Evolutionary conservation across 1,140 invertebrate species (phyloP), one percentile per base, ranked within the genome.

Genomic region (Gyrodactylus salaris): DNA sequence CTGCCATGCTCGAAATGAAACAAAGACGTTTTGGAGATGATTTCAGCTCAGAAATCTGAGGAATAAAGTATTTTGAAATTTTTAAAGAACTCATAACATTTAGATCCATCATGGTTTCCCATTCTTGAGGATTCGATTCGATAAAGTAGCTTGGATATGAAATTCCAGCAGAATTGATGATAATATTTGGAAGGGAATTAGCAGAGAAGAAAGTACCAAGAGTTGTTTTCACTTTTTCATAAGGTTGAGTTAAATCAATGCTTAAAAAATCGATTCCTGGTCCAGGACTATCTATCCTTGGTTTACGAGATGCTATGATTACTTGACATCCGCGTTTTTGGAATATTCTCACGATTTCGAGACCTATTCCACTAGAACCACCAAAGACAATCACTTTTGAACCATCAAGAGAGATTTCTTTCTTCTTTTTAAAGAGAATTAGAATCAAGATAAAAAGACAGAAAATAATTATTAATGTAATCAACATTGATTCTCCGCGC

Each of bases 1-100:
- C 89, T 74, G 89, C 92, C 81, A 89, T 86, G 1, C 91, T 96
- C 0, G 88, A 87, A 2, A 91, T 87, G 76, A 94, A 84, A 7
- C 34, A 54, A n/a, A 54, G 34, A n/a, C 34, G 34, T 54, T 54
- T 54, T 54, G 34, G 34, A 16, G 7, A 16, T 54, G 34, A 16
- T 7, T 54, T 54, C 34, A 54, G n/a, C n/a, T 54, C n/a, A 16
- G 7, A 7, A 7, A 54, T 16, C 34, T 54, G 7, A n/a, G 7
- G 7, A n/a, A 54, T 7, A 54, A 54, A 54, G 34, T 54, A 54
- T 7, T 54, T 7, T 7, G 34, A 16, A 54, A 54, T 54, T 54
- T 54, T 54, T 7, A 54, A n/a, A n/a, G 34, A 54, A 54, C 34
- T 54, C 34, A 54, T 54, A 7, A 54, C 7, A n/a, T 54, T 54